Evolutionary conservation across 2,888 invertebrate species (phyloP).

Genomic region (Allolobophora icterica): DNA sequence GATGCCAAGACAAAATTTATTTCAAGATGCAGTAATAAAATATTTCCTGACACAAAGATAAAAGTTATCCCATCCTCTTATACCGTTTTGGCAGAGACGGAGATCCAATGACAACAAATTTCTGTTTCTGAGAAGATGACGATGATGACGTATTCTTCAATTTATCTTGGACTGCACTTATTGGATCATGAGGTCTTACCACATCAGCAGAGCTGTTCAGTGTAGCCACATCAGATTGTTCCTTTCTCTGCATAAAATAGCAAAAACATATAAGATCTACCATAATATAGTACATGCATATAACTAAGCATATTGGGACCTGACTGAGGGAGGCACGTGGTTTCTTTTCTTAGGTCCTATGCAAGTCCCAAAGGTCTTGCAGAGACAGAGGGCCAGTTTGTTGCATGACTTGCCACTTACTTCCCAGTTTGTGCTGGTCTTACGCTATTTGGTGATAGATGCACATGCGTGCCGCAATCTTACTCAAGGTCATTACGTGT

Average conservation of each 20-base stretch:
- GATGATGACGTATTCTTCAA: background rate
- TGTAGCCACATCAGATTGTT: background rate
- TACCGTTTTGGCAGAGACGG: background rate
- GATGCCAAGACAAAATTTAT: background rate
- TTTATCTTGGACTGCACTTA: background rate
- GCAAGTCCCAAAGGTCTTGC: background rate
- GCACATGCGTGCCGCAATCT: too few species aligned
- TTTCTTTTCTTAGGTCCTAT: background rate
- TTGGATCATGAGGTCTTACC: background rate
- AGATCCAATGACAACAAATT: background rate
- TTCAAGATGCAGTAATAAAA: background rate
- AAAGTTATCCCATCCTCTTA: background rate
- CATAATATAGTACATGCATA: background rate
- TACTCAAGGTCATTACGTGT: background rate
- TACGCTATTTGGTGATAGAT: background rate
- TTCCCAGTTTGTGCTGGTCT: background rate
- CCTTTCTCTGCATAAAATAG: constrained; percentile 10
- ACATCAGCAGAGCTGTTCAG: background rate
- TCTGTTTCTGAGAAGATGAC: background rate
- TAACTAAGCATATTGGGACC: background rate
- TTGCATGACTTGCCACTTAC: background rate
- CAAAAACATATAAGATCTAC: constrained; percentile 1
- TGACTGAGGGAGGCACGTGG: background rate
- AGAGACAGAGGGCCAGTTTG: background rate
- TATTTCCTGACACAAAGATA: background rate